Conservation (phyloP, 1,140 invertebrate species). For the Drosophila gunungcola region DNA sequence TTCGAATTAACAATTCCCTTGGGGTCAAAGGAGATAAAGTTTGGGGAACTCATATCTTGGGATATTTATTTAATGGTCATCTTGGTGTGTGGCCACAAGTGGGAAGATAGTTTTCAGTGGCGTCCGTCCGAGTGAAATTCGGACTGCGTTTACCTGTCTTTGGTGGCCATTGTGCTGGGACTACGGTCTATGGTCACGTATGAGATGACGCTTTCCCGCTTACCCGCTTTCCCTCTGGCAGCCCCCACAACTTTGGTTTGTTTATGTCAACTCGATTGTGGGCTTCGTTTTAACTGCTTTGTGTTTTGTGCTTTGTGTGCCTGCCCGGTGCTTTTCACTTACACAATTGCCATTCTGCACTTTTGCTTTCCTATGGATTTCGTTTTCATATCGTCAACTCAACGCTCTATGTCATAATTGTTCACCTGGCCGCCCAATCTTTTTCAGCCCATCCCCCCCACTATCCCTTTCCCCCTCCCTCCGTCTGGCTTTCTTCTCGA, state of each 20-base stretch:
- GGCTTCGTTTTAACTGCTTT: slow-evolving; percentile 41
- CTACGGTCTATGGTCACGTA: slow-evolving; percentile 71
- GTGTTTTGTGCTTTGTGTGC: slow-evolving; percentile 42
- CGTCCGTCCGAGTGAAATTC: slow-evolving; percentile 31
- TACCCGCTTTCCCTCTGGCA: neutral
- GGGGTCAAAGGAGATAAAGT: slow-evolving; percentile 10
- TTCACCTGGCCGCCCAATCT: slow-evolving; percentile 32
- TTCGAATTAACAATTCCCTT: neutral
- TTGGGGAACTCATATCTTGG: neutral
- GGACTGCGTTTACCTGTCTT: neutral
- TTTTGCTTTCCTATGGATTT: slow-evolving; percentile 72
- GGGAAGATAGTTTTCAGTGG: slow-evolving; percentile 25
- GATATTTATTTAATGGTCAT: neutral
- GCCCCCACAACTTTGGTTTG: neutral
- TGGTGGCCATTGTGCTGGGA: slow-evolving; percentile 26
- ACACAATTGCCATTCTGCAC: slow-evolving; percentile 64
- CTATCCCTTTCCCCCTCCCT: too few relatives aligned
- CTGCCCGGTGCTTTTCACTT: slow-evolving; percentile 64
- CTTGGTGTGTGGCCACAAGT: neutral
- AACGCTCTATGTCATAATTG: slow-evolving; percentile 72
- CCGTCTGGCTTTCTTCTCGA: slow-evolving; percentile 42
- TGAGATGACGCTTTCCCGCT: slow-evolving; percentile 66
- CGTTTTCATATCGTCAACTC: slow-evolving; percentile 54
- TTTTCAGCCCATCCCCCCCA: neutral
- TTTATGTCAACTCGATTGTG: slow-evolving; percentile 51